A percentile compares a stretch with the other conserved stretches of the same genome.
Conservation (phyloP, 2,113 vertebrate genomes). For the Hemibates koningsi region DNA sequence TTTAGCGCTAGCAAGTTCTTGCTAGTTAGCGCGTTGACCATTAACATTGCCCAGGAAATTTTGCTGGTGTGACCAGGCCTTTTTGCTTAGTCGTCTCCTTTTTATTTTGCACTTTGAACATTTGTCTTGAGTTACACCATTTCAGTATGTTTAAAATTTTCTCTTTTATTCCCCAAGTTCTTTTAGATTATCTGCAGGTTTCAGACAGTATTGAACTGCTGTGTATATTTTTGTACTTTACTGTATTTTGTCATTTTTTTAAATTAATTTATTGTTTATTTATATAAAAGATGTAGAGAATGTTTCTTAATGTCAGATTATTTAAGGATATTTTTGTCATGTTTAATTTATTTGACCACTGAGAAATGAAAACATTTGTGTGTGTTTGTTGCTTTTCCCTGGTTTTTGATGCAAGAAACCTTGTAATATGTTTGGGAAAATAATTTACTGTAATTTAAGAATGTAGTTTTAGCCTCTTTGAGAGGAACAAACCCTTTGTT, state of each 20-base stretch:
- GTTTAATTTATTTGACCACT: slow-evolving; percentile 69
- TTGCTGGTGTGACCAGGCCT: slow-evolving; percentile 15
- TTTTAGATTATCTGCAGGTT: slow-evolving; percentile 70
- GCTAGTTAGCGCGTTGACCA: background rate
- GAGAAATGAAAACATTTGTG: slow-evolving; percentile 54
- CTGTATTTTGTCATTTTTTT: slow-evolving; percentile 54
- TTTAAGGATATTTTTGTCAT: slow-evolving; percentile 69
- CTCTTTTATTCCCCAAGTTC: slow-evolving; percentile 9
- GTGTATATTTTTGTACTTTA: slow-evolving; percentile 90
- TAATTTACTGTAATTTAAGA: slow-evolving; percentile 83
- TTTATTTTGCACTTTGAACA: slow-evolving; percentile 41
- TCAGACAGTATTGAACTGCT: slow-evolving; percentile 78
- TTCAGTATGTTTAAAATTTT: background rate
- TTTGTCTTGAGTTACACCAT: background rate
- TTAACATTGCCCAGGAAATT: background rate
- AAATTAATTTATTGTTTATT: slow-evolving; percentile 81
- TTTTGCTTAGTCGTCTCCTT: background rate
- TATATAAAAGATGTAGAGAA: slow-evolving; percentile 77
- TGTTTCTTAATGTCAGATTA: slow-evolving; percentile 67
- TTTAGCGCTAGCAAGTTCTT: background rate
- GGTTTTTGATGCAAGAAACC: slow-evolving; percentile 51
- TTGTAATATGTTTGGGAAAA: slow-evolving; percentile 73
- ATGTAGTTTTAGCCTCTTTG: slow-evolving; percentile 87
- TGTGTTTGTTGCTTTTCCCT: slow-evolving; percentile 47
- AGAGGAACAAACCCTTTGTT: slow-evolving; percentile 75